Evolutionary conservation across 2,113 vertebrate species (phyloP).

Genomic region (Azemiops feae): DNA sequence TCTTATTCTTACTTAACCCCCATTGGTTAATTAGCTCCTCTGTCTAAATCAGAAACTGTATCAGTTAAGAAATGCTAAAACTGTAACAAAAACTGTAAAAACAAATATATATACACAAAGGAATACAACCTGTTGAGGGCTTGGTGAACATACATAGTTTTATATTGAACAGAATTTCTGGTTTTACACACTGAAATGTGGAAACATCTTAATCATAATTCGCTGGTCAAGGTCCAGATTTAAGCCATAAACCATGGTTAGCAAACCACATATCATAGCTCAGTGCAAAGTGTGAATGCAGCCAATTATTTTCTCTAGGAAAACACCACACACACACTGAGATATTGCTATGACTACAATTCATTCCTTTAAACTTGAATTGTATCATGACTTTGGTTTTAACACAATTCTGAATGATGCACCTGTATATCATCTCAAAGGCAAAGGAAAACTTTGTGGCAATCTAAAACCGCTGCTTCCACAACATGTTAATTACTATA

Average conservation of each 20-base stretch:
- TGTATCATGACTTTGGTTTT: background rate
- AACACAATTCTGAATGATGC: background rate
- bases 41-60: background rate
- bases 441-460: background rate
- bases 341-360: background rate
- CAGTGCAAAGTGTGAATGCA: background rate
- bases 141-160: background rate
- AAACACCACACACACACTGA: background rate
- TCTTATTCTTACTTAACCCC: background rate
- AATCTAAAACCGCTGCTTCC: background rate
- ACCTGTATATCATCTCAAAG: background rate
- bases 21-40: constrained; percentile 5
- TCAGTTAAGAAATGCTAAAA: background rate
- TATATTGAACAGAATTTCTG: background rate
- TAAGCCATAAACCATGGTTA: background rate
- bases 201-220: background rate
- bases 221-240: background rate
- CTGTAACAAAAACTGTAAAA: background rate
- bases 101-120: background rate
- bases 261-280: background rate
- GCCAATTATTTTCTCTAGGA: background rate
- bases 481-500: background rate
- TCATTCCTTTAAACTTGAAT: background rate
- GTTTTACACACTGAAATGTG: background rate
- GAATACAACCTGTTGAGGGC: background rate